Base-by-base conservation (phyloP, 2,113 vertebrate genomes). In the Podarcis cretensis region DNA sequence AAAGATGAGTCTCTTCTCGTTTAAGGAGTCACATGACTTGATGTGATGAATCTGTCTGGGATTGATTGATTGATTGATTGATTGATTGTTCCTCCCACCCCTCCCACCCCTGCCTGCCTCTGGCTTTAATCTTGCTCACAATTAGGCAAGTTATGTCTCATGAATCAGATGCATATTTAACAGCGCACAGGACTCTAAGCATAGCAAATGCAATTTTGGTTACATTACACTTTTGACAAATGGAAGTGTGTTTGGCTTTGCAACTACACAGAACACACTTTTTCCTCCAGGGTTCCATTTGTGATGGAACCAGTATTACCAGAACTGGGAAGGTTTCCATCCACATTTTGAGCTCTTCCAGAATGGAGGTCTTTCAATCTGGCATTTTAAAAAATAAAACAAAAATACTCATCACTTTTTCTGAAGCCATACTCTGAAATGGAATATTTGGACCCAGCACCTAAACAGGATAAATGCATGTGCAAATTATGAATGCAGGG, bases 381-480 rank as follows among this genome's bases (percentile, higher is more conserved):
- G 40, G 43, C 21, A 66, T 69, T 30, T 76, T 37, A 27, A 18
- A 54, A 79, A 77, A 40, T 68, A 9, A 48, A 48, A 48, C 25
- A 54, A 6, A 37, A 82, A 37, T 14, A 35, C 5, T 37, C 13
- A 68, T 71, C 25, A 54, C 48, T 37, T 78, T 79, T 48, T 68
- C 54, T 83, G 37, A 87, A 81, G 18, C 43, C 75, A 88, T 43
- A 83, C 25, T 73, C 54, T 66, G 57, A 83, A 65, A 57, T 14
- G n/a, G 20, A 71, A 57, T 78, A 40, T 63, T 85, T 82, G 84
- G 43, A 87, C 37, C 91, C 88, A 66, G 91, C 18, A 66, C 91
- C 78, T 86, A 90, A 88, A 74, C 86, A 95, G 86, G 95, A 95
- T 93, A 86, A 94, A 23, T 92, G 86, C 89, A 89, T 94, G 90